Conservation (phyloP, 2,113 vertebrate genomes). For the Butorides virescens region DNA sequence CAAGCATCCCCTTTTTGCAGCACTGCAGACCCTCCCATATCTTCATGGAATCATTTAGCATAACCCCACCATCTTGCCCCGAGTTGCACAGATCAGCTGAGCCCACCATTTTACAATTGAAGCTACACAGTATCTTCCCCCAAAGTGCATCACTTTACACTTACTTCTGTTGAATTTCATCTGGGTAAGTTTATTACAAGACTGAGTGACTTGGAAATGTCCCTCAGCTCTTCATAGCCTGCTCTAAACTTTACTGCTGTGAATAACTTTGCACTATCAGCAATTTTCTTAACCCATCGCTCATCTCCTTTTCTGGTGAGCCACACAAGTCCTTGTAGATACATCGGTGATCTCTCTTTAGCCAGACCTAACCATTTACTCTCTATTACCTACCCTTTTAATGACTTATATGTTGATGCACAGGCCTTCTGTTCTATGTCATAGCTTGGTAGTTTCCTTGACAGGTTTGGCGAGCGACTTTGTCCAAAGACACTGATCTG, state of each 20-base stretch:
- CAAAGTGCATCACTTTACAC: neutral
- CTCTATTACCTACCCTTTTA: neutral
- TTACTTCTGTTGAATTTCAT: neutral
- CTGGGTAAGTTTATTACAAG: neutral
- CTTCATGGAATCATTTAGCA: neutral
- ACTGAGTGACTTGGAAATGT: neutral
- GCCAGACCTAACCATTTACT: neutral
- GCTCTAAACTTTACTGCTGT: neutral
- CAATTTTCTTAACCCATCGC: neutral
- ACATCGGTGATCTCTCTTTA: neutral
- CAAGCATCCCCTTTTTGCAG: neutral
- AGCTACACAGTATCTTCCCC: accelerated
- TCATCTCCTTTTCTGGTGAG: neutral
- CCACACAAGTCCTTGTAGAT: neutral
- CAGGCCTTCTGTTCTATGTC: neutral
- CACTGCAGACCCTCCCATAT: neutral
- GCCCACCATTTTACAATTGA: neutral
- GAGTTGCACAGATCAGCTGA: neutral
- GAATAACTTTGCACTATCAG: neutral
- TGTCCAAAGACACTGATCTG: neutral
- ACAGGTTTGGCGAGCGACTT: neutral
- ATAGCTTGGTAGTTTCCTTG: neutral
- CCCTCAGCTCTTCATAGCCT: neutral
- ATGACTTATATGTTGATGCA: neutral
- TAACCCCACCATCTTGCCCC: neutral